Conservation (phyloP, 2,888 invertebrate species). For the Caenorhabditis afra region DNA sequence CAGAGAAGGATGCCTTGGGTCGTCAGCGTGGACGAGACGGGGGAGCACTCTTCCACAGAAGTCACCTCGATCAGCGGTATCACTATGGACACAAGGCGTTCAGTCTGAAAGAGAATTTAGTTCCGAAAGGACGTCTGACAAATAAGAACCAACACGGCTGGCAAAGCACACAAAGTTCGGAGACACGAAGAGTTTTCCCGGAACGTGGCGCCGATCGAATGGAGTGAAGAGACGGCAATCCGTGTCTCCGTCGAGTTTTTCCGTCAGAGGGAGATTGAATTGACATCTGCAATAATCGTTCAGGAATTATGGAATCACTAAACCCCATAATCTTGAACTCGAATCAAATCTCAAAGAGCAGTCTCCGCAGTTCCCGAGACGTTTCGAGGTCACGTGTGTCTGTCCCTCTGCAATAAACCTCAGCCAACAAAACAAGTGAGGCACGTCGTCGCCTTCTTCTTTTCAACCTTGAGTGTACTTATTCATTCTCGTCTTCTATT, state of each 20-base stretch:
- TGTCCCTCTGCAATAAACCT: not conserved
- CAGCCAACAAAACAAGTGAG: constrained; percentile 1
- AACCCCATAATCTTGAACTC: too few relatives aligned
- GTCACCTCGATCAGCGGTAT: constrained; percentile 73
- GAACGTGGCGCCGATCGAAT: constrained; percentile 91
- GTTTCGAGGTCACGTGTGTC: not conserved
- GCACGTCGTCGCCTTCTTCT: not conserved
- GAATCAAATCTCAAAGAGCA: too few relatives aligned
- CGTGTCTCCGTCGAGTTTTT: constrained; percentile 93
- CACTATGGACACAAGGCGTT: constrained; percentile 75
- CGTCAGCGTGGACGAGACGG: constrained; percentile 45
- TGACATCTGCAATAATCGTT: constrained; percentile 77
- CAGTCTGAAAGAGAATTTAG: constrained; percentile 75
- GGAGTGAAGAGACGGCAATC: constrained; percentile 95
- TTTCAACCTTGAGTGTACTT: constrained; percentile 6
- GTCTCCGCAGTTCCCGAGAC: too few relatives aligned
- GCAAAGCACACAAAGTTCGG: constrained; percentile 96
- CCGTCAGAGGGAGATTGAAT: constrained; percentile 88
- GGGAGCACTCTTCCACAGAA: constrained; percentile 74
- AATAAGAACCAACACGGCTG: constrained; percentile 86
- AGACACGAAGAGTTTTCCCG: constrained; percentile 92
- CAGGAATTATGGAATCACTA: too few relatives aligned
- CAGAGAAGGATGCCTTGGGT: constrained; percentile 63
- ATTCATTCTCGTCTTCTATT: constrained; percentile 20
- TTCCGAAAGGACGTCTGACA: not conserved